Evolutionary conservation across 2,113 vertebrate species (phyloP).

Genomic region (Pagrus major): DNA sequence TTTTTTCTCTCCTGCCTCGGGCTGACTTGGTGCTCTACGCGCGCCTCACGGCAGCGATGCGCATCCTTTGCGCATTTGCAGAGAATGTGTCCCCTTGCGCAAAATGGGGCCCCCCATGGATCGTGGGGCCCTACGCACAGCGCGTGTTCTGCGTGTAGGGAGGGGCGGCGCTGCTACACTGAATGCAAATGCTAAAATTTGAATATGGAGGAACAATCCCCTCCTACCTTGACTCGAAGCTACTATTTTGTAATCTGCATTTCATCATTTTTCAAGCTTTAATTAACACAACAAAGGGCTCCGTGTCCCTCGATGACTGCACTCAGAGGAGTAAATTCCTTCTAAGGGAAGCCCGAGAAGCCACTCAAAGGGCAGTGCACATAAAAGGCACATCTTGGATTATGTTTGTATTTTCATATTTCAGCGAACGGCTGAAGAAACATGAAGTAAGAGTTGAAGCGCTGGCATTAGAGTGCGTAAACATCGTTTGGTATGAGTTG

Average conservation of each 20-base stretch:
- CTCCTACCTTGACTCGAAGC: neutral
- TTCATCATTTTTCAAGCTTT: neutral
- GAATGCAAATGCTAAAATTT: neutral
- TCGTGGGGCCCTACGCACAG: no score
- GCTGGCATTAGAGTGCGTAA: neutral
- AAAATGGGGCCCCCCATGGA: no score
- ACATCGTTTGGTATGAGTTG: neutral
- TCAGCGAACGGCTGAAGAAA: neutral
- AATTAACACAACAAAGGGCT: conserved; percentile 33
- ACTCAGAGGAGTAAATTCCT: neutral
- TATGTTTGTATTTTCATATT: neutral
- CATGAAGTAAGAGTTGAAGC: neutral
- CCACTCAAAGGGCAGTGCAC: neutral
- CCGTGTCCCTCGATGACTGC: neutral
- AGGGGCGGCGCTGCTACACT: no score
- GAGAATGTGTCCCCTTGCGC: no score
- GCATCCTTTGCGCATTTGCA: no score
- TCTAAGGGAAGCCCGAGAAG: neutral
- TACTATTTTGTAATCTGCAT: conserved; percentile 1
- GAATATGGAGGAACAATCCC: neutral
- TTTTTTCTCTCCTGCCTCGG: no score
- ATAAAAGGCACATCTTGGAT: neutral
- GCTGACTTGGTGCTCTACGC: no score
- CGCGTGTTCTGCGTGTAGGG: no score
- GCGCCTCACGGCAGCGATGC: no score